Conservation (phyloP, 2,888 invertebrate genomes). For the Chrysolina oricalcia region DNA sequence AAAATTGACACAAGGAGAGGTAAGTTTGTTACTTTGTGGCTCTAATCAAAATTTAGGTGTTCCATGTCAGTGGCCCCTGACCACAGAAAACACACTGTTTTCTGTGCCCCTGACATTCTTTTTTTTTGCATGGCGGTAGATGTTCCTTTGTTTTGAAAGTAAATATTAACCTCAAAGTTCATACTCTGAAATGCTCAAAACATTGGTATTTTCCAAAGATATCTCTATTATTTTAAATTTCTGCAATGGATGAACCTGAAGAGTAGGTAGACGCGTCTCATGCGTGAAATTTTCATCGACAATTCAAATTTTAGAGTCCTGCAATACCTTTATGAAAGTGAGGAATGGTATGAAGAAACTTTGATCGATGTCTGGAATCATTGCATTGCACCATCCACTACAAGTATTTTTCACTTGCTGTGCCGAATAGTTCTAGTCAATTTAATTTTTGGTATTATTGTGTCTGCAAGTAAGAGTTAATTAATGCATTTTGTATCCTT, state of each 20-base stretch:
- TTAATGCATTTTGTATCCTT: too few relatives aligned
- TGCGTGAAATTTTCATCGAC: not conserved
- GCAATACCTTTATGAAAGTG: slow-evolving; percentile 44
- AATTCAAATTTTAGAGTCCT: slow-evolving; percentile 45
- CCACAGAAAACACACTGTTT: too few relatives aligned
- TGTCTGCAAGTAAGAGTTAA: slow-evolving; percentile 54
- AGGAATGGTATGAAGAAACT: slow-evolving; percentile 49
- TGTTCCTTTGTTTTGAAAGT: not conserved
- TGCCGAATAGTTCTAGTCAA: slow-evolving; percentile 56
- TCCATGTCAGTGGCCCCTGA: too few relatives aligned
- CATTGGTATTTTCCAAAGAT: not conserved
- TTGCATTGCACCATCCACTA: slow-evolving; percentile 57
- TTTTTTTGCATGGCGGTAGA: too few relatives aligned
- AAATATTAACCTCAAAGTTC: slow-evolving; percentile 13
- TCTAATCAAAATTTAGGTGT: too few relatives aligned
- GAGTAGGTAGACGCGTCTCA: slow-evolving; percentile 32
- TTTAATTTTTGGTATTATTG: slow-evolving; percentile 55
- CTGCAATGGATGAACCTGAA: slow-evolving; percentile 34
- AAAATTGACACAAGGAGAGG: too few relatives aligned
- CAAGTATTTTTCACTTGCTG: slow-evolving; percentile 54
- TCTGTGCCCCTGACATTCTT: too few relatives aligned
- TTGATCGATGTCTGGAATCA: slow-evolving; percentile 57
- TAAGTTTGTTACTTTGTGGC: too few relatives aligned
- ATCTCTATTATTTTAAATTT: slow-evolving; percentile 14
- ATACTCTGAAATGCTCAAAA: slow-evolving; percentile 7